Conservation (phyloP, 2,888 invertebrate species). For the Eupsilia transversa region DNA sequence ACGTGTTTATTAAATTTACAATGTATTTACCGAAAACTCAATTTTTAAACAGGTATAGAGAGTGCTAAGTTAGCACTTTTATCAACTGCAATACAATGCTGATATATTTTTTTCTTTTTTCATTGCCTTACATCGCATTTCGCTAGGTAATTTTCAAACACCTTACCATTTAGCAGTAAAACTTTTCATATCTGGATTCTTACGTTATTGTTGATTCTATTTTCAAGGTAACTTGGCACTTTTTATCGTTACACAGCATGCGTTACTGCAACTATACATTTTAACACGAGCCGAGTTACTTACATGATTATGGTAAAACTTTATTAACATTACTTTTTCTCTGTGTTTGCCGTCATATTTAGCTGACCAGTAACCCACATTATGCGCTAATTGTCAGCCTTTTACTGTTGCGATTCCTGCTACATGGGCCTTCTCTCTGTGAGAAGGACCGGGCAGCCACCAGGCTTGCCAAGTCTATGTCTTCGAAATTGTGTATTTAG, state of each 20-base stretch:
- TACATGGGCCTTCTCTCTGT: neutral
- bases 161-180: neutral
- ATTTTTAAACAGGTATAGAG: neutral
- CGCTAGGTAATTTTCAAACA: constrained; percentile 11
- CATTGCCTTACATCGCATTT: neutral
- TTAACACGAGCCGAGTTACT: neutral
- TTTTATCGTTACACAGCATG: constrained; percentile 13
- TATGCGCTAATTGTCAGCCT: neutral
- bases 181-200: constrained; percentile 9
- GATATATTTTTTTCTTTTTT: constrained; percentile 9
- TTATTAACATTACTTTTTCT: neutral
- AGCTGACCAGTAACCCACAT: neutral
- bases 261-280: neutral
- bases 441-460: neutral
- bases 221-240: constrained; percentile 9
- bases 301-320: neutral
- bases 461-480: neutral
- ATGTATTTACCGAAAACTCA: neutral
- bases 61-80: neutral
- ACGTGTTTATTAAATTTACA: neutral
- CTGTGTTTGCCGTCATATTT: neutral
- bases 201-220: constrained; percentile 50
- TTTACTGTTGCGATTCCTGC: neutral
- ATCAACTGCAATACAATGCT: constrained; percentile 7
- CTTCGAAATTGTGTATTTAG: neutral